Percentiles rank a stretch among this genome's conserved stretches.
Conservation (phyloP, 2,888 invertebrate species). For the Athalia circularis region DNA sequence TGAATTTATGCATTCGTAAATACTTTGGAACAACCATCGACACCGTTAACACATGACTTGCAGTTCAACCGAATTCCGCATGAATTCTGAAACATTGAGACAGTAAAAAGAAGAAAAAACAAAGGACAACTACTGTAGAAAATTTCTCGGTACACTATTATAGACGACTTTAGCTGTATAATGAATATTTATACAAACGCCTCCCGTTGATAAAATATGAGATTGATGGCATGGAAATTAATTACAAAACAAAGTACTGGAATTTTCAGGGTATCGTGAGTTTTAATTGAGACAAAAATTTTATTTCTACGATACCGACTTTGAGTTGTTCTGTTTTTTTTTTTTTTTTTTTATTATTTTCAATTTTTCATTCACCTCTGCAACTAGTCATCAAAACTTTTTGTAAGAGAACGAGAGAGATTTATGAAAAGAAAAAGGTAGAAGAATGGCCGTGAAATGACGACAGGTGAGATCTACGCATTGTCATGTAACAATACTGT, state of each 20-base stretch:
- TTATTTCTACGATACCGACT: too few relatives aligned
- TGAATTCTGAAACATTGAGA: too few relatives aligned
- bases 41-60: slow-evolving; percentile 14
- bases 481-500: slow-evolving; percentile 14
- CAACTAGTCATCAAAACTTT: slow-evolving; percentile 9
- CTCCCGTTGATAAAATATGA: neutral
- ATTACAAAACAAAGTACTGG: too few relatives aligned
- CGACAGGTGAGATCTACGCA: slow-evolving; percentile 31
- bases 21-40: neutral
- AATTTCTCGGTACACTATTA: neutral
- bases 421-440: neutral
- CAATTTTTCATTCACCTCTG: neutral
- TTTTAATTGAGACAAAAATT: neutral
- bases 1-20: neutral
- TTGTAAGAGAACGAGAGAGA: neutral
- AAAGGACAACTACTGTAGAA: neutral
- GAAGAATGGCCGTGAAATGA: neutral
- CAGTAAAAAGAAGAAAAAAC: neutral
- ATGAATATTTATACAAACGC: neutral
- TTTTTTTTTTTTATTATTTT: neutral
- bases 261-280: too few relatives aligned
- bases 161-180: neutral
- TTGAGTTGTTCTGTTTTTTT: neutral
- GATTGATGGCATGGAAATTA: neutral
- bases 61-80: neutral